Percentiles rank a stretch among this genome's conserved stretches.
Evolutionary conservation across 2,888 invertebrate species (phyloP).

Genomic region (Melieria crassipennis): DNA sequence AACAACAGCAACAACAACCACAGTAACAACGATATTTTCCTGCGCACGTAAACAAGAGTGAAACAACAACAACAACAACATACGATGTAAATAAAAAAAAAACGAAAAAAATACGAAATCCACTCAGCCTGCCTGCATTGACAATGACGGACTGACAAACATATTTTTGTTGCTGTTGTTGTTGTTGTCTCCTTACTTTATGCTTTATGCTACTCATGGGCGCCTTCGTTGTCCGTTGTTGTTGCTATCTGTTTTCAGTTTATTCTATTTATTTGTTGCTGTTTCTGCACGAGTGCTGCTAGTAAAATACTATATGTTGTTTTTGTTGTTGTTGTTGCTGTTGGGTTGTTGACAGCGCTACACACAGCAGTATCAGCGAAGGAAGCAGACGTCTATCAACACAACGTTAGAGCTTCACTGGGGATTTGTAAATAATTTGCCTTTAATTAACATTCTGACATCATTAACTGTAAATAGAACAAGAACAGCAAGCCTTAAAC

Average conservation of each 20-base stretch:
- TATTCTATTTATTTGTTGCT: background rate
- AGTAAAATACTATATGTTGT: background rate
- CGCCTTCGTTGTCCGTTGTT: background rate
- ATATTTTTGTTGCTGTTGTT: conserved; percentile 12
- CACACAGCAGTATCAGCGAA: no score
- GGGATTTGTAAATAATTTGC: conserved; percentile 60
- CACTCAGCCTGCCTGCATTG: background rate
- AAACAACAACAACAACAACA: background rate
- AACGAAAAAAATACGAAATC: background rate
- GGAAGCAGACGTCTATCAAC: no score
- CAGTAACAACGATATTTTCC: background rate
- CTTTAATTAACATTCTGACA: conserved; percentile 62
- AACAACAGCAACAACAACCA: background rate
- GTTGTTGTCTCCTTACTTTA: conserved; percentile 12
- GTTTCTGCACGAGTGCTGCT: no score
- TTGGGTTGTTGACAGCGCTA: no score
- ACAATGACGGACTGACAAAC: conserved; percentile 4
- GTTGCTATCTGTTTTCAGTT: background rate
- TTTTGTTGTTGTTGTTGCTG: background rate
- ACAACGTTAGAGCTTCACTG: conserved; percentile 35
- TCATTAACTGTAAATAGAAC: conserved; percentile 47
- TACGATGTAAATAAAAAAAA: background rate
- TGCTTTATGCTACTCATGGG: conserved; percentile 9
- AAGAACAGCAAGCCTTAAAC: background rate
- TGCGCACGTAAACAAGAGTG: background rate